Evolutionary conservation across 2,113 vertebrate genomes (phyloP), one percentile per base, ranked within the genome.

Genomic region (human (Homo sapiens)): DNA sequence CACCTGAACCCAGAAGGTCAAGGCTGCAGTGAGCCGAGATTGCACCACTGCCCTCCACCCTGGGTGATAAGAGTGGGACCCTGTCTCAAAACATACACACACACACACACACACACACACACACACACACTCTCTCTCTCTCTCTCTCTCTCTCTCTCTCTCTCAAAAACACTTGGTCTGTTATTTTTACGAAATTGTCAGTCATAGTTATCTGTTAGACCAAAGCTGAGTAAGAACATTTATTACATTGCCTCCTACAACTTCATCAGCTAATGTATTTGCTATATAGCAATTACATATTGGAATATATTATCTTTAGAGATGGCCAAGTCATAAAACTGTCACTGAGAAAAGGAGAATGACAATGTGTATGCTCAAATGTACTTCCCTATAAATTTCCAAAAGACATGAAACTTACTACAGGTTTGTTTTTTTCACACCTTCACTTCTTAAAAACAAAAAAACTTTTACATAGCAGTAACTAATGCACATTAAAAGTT

Each of bases 271-370:
- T 57, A 38, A 68, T 48, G 22, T n/a, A 75, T 22, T 94, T 96
- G 40, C 55, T 75, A 30, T 52, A 59, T 48, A 32, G 20, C 61
- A 90, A 85, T 66, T 11, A 73, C 7, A 17, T 76, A 16, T 40
- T 61, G 20, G 20, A 75, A 87, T 61, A 48, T 66, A 73, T 86
- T 80, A 25, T 48, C 73, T 90, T 55, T 86, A 27, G 50, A 87
- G 27, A 87, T 92, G 64, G 23, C 43, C 87, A 57, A 78, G 40
- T 89, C 40, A 84, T 89, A 64, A 76, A 95, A 96, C 82, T 78
- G 6, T 78, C 59, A 78, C 5, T 61, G 70, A 83, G 48, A 45
- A 82, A 92, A 72, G 35, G 48, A 86, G 25, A 92, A 92, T 64
- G 23, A 76, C 66, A 83, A 25, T 40, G 76, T 38, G 45, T 76